These are phyloP conservation scores for Lasioglossum villosulum DNA, from an alignment of 2,888 invertebrate species.

Conservation along the genomic window DNA sequence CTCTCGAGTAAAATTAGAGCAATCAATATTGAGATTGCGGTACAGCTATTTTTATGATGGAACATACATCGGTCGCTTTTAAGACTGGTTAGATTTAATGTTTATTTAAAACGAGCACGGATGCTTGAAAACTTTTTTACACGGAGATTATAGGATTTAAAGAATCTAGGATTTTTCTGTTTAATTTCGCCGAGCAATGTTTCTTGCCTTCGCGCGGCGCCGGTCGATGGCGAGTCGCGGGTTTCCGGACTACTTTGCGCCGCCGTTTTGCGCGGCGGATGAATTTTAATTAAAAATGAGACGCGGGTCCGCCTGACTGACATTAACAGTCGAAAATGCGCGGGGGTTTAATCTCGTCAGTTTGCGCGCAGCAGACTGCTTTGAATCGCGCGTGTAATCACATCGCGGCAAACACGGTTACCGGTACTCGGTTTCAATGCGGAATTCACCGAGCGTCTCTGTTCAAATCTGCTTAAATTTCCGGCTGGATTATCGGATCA, in stretches of 20 bases:
- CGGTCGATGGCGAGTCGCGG: neutral
- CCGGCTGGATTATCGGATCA: slow-evolving; percentile 42
- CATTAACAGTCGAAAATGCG: slow-evolving; percentile 13
- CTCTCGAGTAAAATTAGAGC: accelerated
- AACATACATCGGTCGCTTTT: neutral
- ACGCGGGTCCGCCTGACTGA: neutral
- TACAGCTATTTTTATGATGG: neutral
- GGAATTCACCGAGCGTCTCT: slow-evolving; percentile 22
- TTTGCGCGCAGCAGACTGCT: slow-evolving; percentile 14
- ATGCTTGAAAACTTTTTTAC: neutral
- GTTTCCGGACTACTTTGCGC: neutral
- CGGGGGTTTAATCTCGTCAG: slow-evolving; percentile 22
- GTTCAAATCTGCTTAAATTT: slow-evolving; percentile 49
- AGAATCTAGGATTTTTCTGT: neutral
- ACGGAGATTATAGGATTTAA: neutral
- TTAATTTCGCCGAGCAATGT: neutral
- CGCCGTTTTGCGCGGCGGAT: neutral
- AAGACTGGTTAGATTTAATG: neutral
- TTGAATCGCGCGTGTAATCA: slow-evolving; percentile 33
- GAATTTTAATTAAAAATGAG: slow-evolving; percentile 18
- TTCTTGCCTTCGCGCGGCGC: neutral
- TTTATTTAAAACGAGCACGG: neutral
- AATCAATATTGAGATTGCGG: neutral
- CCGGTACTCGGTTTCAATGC: slow-evolving; percentile 37
- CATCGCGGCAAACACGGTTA: slow-evolving; percentile 1